Conservation (phyloP, 2,888 invertebrate species). For the Andrena bucephala region DNA sequence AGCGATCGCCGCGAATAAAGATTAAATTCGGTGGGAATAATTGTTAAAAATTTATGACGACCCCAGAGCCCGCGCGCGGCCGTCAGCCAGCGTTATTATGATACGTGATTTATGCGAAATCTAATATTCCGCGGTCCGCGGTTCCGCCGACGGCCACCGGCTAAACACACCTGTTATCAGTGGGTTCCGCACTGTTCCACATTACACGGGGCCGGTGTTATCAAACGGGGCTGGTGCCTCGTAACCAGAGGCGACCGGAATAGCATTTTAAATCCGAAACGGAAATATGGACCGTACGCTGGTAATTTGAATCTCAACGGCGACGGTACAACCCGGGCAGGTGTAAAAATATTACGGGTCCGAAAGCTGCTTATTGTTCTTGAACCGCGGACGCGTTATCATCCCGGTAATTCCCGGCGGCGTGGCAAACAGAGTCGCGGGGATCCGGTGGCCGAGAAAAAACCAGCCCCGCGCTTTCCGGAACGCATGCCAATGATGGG, state of each 20-base stretch:
- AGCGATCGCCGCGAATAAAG: background rate
- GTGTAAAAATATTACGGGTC: conserved; percentile 16
- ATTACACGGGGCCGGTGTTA: conserved; percentile 60
- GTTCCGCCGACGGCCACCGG: conserved; percentile 59
- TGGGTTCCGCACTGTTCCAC: conserved; percentile 57
- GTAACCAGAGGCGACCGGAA: conserved; percentile 56
- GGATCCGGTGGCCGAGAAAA: conserved; percentile 7
- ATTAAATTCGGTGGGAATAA: conserved; percentile 3
- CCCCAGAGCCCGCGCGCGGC: background rate
- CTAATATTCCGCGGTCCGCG: conserved; percentile 61
- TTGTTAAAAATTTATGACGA: conserved; percentile 43
- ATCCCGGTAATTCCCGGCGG: background rate
- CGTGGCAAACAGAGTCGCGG: conserved; percentile 2
- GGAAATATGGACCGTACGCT: conserved; percentile 35
- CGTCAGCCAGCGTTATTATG: conserved; percentile 24
- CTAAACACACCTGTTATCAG: conserved; percentile 69
- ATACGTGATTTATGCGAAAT: conserved; percentile 57
- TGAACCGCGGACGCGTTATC: conserved; percentile 10
- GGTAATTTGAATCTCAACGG: conserved; percentile 36
- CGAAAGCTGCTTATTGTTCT: conserved; percentile 24
- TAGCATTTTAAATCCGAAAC: conserved; percentile 61
- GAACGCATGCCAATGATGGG: background rate
- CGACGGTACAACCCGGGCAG: conserved; percentile 16
- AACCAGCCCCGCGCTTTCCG: background rate
- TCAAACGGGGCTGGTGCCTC: conserved; percentile 54